A percentile compares a stretch with the other conserved stretches of the same genome.
Conservation (phyloP, 2,888 invertebrate species). For the Phlogophora meticulosa region DNA sequence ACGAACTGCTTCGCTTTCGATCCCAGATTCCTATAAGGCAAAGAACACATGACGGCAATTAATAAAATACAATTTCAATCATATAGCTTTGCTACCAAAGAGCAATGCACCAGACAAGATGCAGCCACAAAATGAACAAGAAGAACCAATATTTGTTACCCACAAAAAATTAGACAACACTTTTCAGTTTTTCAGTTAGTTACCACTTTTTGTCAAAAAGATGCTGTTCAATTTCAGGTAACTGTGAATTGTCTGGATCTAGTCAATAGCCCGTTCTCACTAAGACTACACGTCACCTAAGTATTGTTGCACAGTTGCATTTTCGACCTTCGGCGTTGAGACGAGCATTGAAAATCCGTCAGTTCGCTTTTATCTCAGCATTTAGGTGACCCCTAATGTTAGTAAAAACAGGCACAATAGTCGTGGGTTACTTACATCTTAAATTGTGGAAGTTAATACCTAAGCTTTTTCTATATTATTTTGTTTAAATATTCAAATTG, state of each 20-base stretch:
- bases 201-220: slow-evolving; percentile 20
- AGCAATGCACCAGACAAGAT: slow-evolving; percentile 60
- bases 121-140: slow-evolving; percentile 25
- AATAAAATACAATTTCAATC: not conserved
- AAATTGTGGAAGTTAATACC: slow-evolving; percentile 45
- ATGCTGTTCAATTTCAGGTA: slow-evolving; percentile 36
- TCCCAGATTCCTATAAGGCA: not conserved
- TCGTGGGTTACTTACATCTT: slow-evolving; percentile 24
- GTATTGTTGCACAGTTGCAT: too few species aligned
- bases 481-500: slow-evolving; percentile 24
- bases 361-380: too few species aligned
- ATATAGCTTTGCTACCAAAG: slow-evolving; percentile 31
- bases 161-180: slow-evolving; percentile 44
- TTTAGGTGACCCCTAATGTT: too few species aligned
- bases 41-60: too few species aligned
- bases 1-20: not conserved
- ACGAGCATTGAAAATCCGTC: too few species aligned
- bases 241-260: slow-evolving; percentile 44
- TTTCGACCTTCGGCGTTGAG: too few species aligned
- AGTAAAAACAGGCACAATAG: too few species aligned
- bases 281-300: too few species aligned
- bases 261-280: not conserved
- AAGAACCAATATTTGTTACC: not conserved
- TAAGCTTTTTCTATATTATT: slow-evolving; percentile 20
- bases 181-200: slow-evolving; percentile 33